phyloP scores from a whole-genome alignment of 2,888 invertebrate species.

The Tetragonisca angustula region DNA sequence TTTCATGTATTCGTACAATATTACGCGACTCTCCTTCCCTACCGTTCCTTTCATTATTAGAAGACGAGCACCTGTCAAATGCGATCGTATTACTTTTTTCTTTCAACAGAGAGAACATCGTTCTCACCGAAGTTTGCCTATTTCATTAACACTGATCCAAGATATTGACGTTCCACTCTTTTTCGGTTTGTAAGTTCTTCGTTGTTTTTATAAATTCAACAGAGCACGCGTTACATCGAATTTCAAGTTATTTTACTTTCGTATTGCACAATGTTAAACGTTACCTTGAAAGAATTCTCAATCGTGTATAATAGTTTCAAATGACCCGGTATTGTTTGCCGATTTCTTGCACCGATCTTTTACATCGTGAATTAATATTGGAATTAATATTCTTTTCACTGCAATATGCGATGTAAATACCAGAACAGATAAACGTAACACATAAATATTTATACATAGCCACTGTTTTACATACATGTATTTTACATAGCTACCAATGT shows the following conservation, averaged over 20 bases:
- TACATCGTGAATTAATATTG: neutral
- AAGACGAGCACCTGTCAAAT: constrained; percentile 39
- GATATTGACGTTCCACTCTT: neutral
- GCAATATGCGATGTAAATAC: too few species aligned
- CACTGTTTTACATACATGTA: neutral
- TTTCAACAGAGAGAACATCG: neutral
- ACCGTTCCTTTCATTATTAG: neutral
- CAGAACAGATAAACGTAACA: too few species aligned
- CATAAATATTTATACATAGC: too few species aligned
- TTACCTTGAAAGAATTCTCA: neutral
- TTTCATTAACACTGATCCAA: neutral
- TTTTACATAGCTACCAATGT: neutral
- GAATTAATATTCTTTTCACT: too few species aligned
- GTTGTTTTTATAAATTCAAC: neutral
- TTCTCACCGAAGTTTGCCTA: neutral
- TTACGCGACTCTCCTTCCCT: neutral
- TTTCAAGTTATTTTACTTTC: constrained; percentile 10
- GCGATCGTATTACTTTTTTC: neutral
- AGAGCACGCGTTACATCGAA: constrained; percentile 6
- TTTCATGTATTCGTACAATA: neutral
- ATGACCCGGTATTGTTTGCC: neutral
- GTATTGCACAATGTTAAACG: constrained; percentile 9
- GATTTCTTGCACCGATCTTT: neutral
- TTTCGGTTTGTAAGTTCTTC: neutral
- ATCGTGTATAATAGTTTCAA: neutral